These are phyloP conservation scores for Halcyon chelicuti DNA, from an alignment of 2,797 vertebrate species.

Conservation along the genomic window DNA sequence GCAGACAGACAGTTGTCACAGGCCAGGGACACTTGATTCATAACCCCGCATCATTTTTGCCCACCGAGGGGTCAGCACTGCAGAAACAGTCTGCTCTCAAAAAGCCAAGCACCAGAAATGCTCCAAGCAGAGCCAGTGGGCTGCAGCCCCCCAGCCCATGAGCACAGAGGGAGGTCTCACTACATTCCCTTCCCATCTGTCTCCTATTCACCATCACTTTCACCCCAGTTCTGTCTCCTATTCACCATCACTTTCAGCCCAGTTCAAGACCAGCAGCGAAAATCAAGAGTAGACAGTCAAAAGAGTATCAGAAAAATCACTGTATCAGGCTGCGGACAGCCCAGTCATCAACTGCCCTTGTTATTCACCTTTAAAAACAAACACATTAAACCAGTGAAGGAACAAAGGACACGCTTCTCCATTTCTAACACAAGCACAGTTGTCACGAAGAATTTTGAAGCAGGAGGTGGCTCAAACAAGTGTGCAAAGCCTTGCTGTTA, in stretches of 20 bases:
- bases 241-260: neutral
- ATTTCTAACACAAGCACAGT: neutral
- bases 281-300: neutral
- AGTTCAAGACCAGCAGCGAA: neutral
- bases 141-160: fast-evolving
- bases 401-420: neutral
- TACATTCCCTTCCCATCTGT: neutral
- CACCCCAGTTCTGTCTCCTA: neutral
- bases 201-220: neutral
- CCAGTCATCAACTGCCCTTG: neutral
- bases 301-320: neutral
- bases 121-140: fast-evolving
- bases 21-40: neutral
- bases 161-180: neutral
- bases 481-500: neutral
- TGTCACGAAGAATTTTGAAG: neutral
- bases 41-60: neutral
- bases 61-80: neutral
- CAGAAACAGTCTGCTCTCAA: constrained; percentile 50
- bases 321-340: neutral
- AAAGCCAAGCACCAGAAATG: constrained; percentile 24
- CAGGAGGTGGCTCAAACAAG: neutral
- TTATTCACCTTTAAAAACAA: neutral
- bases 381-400: neutral
- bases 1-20: neutral